Evolutionary conservation across 2,888 invertebrate species (phyloP), one percentile per base, ranked within the genome.

Genomic region (Liodrosophila aerea): DNA sequence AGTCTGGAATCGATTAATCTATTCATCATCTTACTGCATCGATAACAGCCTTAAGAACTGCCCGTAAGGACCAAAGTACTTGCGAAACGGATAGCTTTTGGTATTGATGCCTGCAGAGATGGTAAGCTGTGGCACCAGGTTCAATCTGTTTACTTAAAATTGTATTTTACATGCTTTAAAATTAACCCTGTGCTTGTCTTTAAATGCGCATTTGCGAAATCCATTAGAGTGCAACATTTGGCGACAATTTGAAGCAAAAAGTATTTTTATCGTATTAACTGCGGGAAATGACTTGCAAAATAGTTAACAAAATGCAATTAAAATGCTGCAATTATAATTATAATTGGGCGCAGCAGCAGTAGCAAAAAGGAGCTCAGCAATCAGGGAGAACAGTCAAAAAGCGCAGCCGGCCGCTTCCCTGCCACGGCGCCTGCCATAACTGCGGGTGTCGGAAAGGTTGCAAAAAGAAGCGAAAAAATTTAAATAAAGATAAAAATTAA

Each of bases 261-360:
- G 54, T 59, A 43, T 71, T 73, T 73, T 78, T 74, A 72, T 59
- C 66, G 71, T 66, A 66, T 71, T 71, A 71, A 71, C 67, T 67
- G 61, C 62, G 54, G 70, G 66, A 71, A 71, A 71, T 71, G 70
- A 63, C 70, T 71, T 71, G 70, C 71, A 56, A 67, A 78, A 73
- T 76, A 73, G 73, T 73, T 77, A 66, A 69, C 70, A 77, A 77
- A 83, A 83, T 75, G 82, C 82, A 83, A 82, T 83, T 83, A 83
- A 83, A 83, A 80, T 58, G 73, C 77, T 72, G 78, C 80, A 68
- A 76, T 83, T 83, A 82, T 83, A 83, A 72, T 73, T 72, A 72
- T 72, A 72, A 83, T 83, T 83, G 83, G 74, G 74, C 66, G 31
- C 68, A 67, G 64, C 69, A 12, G 16, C 68, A 67, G 64, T 67